Evolutionary conservation across 2,888 invertebrate species (phyloP).

Genomic region (Drosophila planitibia): DNA sequence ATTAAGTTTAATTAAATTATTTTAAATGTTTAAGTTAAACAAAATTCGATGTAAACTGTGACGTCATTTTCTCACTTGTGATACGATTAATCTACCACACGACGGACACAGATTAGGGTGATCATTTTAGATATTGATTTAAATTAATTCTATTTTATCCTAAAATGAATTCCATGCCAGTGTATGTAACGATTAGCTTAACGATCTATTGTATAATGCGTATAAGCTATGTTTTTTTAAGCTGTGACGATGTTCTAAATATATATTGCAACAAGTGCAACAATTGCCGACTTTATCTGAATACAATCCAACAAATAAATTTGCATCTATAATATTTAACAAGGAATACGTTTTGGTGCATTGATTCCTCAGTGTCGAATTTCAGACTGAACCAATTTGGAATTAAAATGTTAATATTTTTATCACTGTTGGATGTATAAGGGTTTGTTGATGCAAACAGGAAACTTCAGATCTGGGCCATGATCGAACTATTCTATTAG

Average conservation of each 20-base stretch:
- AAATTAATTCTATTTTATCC: conserved; percentile 21
- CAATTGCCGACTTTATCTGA: background rate
- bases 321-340: background rate
- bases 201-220: conserved; percentile 23
- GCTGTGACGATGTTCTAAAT: conserved; percentile 53
- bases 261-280: conserved; percentile 38
- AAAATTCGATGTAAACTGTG: conserved; percentile 54
- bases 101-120: conserved; percentile 43
- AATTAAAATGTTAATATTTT: background rate
- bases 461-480: background rate
- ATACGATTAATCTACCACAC: conserved; percentile 66
- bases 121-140: conserved; percentile 41
- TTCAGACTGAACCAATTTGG: background rate
- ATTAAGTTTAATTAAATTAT: conserved; percentile 72
- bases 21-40: conserved; percentile 58
- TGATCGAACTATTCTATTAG: no score
- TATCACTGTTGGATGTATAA: background rate
- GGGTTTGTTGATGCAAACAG: accelerated
- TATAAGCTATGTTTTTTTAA: conserved; percentile 39
- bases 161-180: conserved; percentile 70
- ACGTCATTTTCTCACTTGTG: conserved; percentile 75
- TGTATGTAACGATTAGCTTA: conserved; percentile 54
- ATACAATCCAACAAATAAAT: background rate
- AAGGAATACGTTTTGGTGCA: background rate
- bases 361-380: background rate